Conservation (phyloP, 2,888 invertebrate species). For the Pheosia gnoma region DNA sequence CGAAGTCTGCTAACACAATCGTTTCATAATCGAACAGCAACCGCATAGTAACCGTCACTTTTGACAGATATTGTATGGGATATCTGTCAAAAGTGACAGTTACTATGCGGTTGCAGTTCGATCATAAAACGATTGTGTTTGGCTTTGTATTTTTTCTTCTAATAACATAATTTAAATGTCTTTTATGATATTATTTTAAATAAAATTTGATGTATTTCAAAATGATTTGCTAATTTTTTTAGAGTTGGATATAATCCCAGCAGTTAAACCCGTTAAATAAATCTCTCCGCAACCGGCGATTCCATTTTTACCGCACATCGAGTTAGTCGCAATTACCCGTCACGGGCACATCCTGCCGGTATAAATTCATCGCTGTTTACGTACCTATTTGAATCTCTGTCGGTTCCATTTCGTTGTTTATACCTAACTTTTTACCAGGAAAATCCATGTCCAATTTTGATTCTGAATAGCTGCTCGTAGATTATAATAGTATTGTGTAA, state of each 20-base stretch:
- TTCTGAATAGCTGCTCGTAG: background rate
- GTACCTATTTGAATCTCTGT: constrained; percentile 16
- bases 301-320: constrained; percentile 15
- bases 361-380: constrained; percentile 28
- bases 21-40: too few relatives aligned
- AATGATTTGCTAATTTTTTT: too few relatives aligned
- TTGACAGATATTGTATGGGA: too few relatives aligned
- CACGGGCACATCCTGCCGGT: constrained; percentile 19
- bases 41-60: too few relatives aligned
- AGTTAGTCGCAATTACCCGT: constrained; percentile 21
- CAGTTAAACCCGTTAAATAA: constrained; percentile 11
- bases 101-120: too few relatives aligned
- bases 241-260: background rate
- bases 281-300: constrained; percentile 2
- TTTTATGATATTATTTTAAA: background rate
- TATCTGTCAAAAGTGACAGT: too few relatives aligned
- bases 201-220: too few relatives aligned
- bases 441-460: background rate
- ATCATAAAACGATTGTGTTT: too few relatives aligned
- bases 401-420: constrained; percentile 23
- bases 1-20: too few relatives aligned
- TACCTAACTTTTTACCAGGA: constrained; percentile 11
- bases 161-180: background rate
- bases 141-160: too few relatives aligned
- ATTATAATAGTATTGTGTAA: too few relatives aligned